These are phyloP conservation scores for Eurytoma californica DNA, from an alignment of 2,888 invertebrate species.

Conservation along the genomic window DNA sequence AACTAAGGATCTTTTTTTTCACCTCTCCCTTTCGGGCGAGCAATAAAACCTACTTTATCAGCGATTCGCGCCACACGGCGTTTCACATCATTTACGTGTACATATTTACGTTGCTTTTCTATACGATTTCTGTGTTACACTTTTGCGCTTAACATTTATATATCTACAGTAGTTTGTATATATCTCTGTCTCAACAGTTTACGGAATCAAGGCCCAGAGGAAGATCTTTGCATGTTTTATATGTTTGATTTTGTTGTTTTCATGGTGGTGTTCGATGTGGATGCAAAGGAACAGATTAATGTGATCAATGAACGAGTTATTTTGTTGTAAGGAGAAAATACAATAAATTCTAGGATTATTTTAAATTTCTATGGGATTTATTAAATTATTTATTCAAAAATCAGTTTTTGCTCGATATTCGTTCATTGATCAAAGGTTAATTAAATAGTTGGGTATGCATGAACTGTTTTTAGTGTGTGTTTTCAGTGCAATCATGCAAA, in stretches of 20 bases:
- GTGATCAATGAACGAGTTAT: too few species aligned
- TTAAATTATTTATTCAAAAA: too few species aligned
- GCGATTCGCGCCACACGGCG: not conserved
- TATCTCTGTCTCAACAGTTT: constrained; percentile 5
- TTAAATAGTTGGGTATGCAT: constrained; percentile 7
- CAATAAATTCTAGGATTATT: too few species aligned
- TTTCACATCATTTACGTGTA: not conserved
- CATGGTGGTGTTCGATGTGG: not conserved
- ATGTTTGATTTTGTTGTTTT: constrained; percentile 25
- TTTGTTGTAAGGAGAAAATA: too few species aligned
- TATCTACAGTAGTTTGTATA: not conserved
- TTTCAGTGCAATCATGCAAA: constrained; percentile 23
- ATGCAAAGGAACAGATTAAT: too few species aligned
- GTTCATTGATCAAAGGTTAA: too few species aligned
- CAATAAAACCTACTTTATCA: constrained; percentile 30
- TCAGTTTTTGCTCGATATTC: too few species aligned
- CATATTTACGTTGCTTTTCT: constrained; percentile 3
- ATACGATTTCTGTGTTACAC: not conserved
- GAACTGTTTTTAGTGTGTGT: not conserved
- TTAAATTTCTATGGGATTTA: too few species aligned
- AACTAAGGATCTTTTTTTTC: not conserved
- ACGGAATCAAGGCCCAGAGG: constrained; percentile 18
- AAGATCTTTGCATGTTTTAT: constrained; percentile 28
- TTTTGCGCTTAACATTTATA: not conserved
- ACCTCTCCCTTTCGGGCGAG: constrained; percentile 1